Evolutionary conservation across 2,888 invertebrate species (phyloP).

Genomic region (Drosophila atripex): DNA sequence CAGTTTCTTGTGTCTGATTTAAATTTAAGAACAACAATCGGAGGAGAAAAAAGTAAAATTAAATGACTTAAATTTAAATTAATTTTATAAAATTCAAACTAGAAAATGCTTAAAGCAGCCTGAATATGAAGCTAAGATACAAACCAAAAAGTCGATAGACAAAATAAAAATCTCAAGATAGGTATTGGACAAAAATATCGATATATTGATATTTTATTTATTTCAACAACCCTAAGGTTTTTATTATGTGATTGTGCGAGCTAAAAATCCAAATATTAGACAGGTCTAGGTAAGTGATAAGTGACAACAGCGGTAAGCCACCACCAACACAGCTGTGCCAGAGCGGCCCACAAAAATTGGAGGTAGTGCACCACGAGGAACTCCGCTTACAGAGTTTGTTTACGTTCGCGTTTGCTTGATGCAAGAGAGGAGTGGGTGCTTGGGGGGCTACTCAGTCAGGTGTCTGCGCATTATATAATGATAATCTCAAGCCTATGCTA

Average conservation of each 20-base stretch:
- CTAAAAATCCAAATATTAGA: slow-evolving; percentile 18
- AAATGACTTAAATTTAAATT: no score
- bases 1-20: no score
- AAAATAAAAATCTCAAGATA: no score
- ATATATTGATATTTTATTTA: slow-evolving; percentile 3
- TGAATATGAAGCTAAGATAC: no score
- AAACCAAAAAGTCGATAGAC: no score
- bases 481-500: slow-evolving; percentile 41
- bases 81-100: no score
- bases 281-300: slow-evolving; percentile 26
- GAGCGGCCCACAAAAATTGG: neutral
- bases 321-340: neutral
- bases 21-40: no score
- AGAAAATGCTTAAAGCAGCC: no score
- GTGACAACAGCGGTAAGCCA: neutral
- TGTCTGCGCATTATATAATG: slow-evolving; percentile 68
- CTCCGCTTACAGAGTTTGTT: slow-evolving; percentile 27
- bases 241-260: slow-evolving; percentile 39
- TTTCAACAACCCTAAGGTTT: slow-evolving; percentile 10
- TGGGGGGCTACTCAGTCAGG: slow-evolving; percentile 45
- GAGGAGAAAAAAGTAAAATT: no score
- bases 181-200: neutral
- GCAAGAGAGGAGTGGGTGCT: neutral
- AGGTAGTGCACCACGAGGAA: neutral
- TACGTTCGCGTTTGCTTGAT: slow-evolving; percentile 12